Evolutionary conservation across 1,140 invertebrate genomes (phyloP).

Genomic region (Micrasema minimum): DNA sequence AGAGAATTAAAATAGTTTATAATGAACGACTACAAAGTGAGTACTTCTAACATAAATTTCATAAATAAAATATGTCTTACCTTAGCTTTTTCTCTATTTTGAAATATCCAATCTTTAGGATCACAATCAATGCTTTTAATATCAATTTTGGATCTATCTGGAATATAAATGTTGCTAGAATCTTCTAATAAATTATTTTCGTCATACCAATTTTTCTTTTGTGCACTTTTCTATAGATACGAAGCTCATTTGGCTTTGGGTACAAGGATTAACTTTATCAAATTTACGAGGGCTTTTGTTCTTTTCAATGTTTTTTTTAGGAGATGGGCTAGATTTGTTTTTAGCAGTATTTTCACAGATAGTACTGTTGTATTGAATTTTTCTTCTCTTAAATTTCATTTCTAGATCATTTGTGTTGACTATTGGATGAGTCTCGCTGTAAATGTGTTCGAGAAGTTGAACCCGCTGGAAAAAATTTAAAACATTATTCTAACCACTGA

Average conservation of each 20-base stretch:
- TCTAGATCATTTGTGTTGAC: conserved; percentile 50
- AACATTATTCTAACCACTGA: too few species aligned
- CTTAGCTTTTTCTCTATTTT: conserved; percentile 62
- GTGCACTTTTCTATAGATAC: background rate
- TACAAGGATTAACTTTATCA: too few species aligned
- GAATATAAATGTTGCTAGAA: conserved; percentile 40
- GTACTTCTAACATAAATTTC: too few species aligned
- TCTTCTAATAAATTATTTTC: background rate
- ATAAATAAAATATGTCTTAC: too few species aligned
- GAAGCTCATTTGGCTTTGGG: too few species aligned
- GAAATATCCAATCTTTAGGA: conserved; percentile 63
- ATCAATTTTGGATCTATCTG: conserved; percentile 13
- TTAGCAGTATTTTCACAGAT: background rate
- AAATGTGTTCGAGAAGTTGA: conserved; percentile 63
- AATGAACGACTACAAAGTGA: too few species aligned
- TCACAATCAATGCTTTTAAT: conserved; percentile 51
- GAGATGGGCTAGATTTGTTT: background rate
- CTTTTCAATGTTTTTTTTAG: conserved; percentile 1
- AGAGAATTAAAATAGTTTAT: too few species aligned
- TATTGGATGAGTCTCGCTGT: conserved; percentile 65
- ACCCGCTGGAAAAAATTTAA: conserved; percentile 64
- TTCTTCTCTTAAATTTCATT: conserved; percentile 34
- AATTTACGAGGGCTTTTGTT: too few species aligned
- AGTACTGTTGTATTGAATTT: conserved; percentile 21
- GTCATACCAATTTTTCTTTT: background rate